Evolutionary conservation across 2,888 invertebrate genomes (phyloP).

Genomic region (Mycalesis mineus): DNA sequence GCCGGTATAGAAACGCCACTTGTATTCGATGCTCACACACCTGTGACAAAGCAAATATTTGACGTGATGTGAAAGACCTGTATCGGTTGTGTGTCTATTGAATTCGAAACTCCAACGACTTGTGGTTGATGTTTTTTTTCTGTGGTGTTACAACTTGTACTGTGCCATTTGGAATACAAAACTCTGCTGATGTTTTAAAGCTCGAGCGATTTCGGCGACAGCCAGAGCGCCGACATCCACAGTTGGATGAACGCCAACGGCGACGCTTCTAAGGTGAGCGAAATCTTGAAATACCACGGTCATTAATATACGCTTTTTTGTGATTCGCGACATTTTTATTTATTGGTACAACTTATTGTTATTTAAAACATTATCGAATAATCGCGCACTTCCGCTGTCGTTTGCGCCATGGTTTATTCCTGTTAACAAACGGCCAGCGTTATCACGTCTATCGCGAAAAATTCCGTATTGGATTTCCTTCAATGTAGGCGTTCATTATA

Average conservation of each 20-base stretch:
- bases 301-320: slow-evolving; percentile 13
- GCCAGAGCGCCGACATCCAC: slow-evolving; percentile 61
- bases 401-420: slow-evolving; percentile 36
- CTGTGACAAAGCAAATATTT: slow-evolving; percentile 69
- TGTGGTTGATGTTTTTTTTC: slow-evolving; percentile 52
- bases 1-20: slow-evolving; percentile 47
- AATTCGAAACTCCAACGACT: slow-evolving; percentile 42
- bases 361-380: slow-evolving; percentile 14
- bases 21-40: slow-evolving; percentile 56
- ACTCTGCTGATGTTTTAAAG: slow-evolving; percentile 52
- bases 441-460: slow-evolving; percentile 34
- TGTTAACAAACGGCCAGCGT: slow-evolving; percentile 37
- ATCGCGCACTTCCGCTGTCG: slow-evolving; percentile 30
- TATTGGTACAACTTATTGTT: background rate
- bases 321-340: slow-evolving; percentile 1
- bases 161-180: slow-evolving; percentile 46
- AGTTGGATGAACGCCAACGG: slow-evolving; percentile 76
- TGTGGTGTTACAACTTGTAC: slow-evolving; percentile 49
- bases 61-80: slow-evolving; percentile 67
- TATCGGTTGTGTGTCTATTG: slow-evolving; percentile 48
- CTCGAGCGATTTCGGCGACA: slow-evolving; percentile 62
- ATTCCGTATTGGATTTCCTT: slow-evolving; percentile 22
- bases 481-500: slow-evolving; percentile 1
- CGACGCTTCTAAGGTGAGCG: slow-evolving; percentile 70
- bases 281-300: slow-evolving; percentile 32